Conservation (phyloP, 2,113 vertebrate genomes). For the Eira barbara region DNA sequence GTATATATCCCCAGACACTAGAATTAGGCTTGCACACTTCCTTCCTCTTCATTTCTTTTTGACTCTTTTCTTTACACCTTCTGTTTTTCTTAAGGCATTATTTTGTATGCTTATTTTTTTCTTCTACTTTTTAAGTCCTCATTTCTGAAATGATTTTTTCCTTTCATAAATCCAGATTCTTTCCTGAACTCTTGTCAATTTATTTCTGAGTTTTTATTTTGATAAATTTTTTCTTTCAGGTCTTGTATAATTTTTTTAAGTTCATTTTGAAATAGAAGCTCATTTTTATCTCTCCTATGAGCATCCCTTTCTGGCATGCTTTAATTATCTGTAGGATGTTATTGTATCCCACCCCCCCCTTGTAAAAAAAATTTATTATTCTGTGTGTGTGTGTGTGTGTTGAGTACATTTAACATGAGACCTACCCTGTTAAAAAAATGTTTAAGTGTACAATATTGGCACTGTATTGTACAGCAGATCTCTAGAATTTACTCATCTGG, state of each 20-base stretch:
- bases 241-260: background rate
- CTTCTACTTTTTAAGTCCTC: background rate
- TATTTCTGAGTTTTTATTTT: slow-evolving; percentile 10
- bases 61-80: background rate
- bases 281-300: background rate
- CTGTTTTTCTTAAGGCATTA: background rate
- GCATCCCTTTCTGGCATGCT: background rate
- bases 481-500: background rate
- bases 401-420: background rate
- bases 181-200: background rate
- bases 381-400: background rate
- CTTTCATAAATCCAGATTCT: background rate
- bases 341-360: background rate
- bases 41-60: background rate
- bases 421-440: background rate
- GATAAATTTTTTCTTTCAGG: background rate
- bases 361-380: background rate
- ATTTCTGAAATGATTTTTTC: background rate
- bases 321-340: background rate
- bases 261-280: background rate
- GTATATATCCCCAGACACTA: background rate
- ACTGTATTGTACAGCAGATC: background rate
- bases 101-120: background rate
- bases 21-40: background rate
- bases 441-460: background rate